Conservation (phyloP, 2,888 invertebrate species). For the Chydorus sphaericus region DNA sequence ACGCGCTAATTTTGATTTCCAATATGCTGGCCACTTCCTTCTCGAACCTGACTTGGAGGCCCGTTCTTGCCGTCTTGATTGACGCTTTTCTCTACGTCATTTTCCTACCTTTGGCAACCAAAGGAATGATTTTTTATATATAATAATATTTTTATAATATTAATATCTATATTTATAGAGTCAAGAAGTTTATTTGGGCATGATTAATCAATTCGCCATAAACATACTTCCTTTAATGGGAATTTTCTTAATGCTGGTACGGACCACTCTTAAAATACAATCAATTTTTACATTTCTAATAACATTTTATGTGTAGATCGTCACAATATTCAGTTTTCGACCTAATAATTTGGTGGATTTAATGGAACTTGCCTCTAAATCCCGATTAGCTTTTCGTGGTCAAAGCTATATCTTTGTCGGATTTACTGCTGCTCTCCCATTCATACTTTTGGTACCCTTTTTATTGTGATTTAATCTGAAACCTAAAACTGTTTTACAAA, state of each 20-base stretch:
- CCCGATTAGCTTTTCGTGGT: background rate
- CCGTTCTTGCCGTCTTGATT: conserved; percentile 2
- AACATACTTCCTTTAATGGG: background rate
- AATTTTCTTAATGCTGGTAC: background rate
- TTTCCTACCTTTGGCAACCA: conserved; percentile 5
- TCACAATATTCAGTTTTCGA: no score
- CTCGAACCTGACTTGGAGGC: conserved; percentile 2
- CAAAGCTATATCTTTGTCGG: conserved; percentile 1
- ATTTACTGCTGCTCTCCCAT: background rate
- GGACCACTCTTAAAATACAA: background rate
- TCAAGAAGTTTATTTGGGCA: background rate
- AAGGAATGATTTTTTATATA: background rate
- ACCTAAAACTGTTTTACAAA: no score
- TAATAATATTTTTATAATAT: background rate
- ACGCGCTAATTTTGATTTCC: background rate
- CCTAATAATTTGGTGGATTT: background rate
- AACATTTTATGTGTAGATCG: background rate
- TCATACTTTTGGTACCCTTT: background rate
- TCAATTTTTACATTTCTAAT: background rate
- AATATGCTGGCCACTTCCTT: conserved; percentile 8
- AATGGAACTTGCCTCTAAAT: background rate
- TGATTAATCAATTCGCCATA: background rate
- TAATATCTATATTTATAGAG: background rate
- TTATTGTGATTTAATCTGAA: no score
- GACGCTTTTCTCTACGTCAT: conserved; percentile 5